These are phyloP conservation scores for Epinephelus lanceolatus DNA, from an alignment of 2,113 vertebrate genomes.

Conservation along the genomic window DNA sequence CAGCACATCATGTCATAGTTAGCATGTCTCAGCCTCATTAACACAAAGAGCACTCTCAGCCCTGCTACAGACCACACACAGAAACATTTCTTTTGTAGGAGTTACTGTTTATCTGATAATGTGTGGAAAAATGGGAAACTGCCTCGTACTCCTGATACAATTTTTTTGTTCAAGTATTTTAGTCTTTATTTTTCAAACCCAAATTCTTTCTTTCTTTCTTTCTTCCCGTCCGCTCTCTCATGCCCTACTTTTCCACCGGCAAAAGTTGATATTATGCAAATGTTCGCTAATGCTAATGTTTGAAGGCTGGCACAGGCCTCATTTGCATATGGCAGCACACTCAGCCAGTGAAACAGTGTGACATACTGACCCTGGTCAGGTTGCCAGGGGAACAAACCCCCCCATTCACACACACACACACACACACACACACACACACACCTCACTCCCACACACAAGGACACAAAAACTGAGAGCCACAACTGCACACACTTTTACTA, in stretches of 20 bases:
- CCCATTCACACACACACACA: constrained; percentile 1
- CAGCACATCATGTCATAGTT: constrained; percentile 1
- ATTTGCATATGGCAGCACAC: constrained; percentile 76
- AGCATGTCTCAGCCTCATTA: constrained; percentile 18
- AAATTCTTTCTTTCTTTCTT: background rate
- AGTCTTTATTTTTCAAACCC: background rate
- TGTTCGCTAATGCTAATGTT: constrained; percentile 70
- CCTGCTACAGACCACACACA: background rate
- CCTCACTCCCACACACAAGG: constrained; percentile 18
- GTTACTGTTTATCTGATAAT: constrained; percentile 12
- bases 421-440: background rate
- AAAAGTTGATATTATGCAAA: constrained; percentile 74
- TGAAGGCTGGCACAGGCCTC: constrained; percentile 63
- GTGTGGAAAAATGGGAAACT: background rate
- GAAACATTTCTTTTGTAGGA: background rate
- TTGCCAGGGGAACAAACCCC: constrained; percentile 69
- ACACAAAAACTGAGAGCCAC: constrained; percentile 7
- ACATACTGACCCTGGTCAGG: constrained; percentile 75
- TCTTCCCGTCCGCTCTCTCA: background rate
- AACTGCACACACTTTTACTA: constrained; percentile 15
- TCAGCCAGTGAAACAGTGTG: constrained; percentile 63
- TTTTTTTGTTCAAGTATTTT: background rate
- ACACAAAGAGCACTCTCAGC: background rate
- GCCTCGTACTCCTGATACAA: background rate
- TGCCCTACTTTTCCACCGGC: constrained; percentile 55